Evolutionary conservation across 2,888 invertebrate genomes (phyloP), one percentile per base, ranked within the genome.

Genomic region (Eurytoma californica): DNA sequence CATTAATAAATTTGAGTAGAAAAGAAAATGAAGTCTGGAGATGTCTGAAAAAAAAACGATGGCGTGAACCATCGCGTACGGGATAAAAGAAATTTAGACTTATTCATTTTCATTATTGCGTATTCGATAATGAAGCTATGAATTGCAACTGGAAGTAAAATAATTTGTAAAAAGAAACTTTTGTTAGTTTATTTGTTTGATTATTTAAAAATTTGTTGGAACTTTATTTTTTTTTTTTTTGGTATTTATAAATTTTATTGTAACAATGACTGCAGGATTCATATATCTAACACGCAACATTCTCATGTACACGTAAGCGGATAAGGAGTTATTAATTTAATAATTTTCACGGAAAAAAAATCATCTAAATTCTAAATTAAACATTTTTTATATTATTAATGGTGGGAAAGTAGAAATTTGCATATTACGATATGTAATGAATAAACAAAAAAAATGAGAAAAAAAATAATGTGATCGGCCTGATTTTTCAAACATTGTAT

Each of bases 21-120:
- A 51, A 61, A 28, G 20, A 49, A 76, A 51, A 65, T 18, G 14
- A 72, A 49, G 77, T n/a, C 72, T 53, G 72, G 69, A 28, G 58
- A 60, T 20, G 57, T 49, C 20, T 53, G 12, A 53, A 51, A 14
- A 3, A 51, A 53, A 51, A 14, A 3, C 30, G 39, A 58, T 13
- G 60, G 58, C 76, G 75, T 58, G 75, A 83, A 82, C 83, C 82
- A 83, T 83, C 82, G 82, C 82, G 76, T 14, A 2, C 47, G 65
- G 63, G 80, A 81, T 68, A 69, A 69, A 73, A 77, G 63, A 81
- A 74, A 76, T 79, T 79, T 82, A 83, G 82, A 83, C 80, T 82
- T 83, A 81, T 77, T 73, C 77, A 68, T 80, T 63, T 77, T 83
- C 69, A 82, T 81, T 75, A 77, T 80, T 81, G 75, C 60, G 75